Evolutionary conservation across 2,888 invertebrate species (phyloP).

Genomic region (Theristus sp.): DNA sequence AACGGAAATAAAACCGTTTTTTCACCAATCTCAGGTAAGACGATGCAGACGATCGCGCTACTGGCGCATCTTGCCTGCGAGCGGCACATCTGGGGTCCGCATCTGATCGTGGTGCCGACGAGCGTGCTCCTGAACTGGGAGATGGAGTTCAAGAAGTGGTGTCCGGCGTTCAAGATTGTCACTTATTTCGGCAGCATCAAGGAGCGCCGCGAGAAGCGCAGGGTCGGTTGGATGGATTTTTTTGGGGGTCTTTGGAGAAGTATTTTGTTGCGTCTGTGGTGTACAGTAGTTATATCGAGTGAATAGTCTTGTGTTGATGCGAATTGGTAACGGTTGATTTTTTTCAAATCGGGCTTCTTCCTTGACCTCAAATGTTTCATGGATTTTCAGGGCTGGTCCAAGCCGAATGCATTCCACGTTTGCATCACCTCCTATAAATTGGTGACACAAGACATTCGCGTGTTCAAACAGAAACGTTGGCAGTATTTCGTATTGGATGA

Average conservation of each 20-base stretch:
- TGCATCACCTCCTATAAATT: constrained; percentile 44
- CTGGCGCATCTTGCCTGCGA: constrained; percentile 82
- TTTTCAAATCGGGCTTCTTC: too few relatives aligned
- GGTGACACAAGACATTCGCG: constrained; percentile 92
- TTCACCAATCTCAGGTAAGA: too few relatives aligned
- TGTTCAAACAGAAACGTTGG: constrained; percentile 91
- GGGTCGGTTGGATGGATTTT: constrained; percentile 19
- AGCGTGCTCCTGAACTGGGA: constrained; percentile 99
- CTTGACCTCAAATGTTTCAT: too few relatives aligned
- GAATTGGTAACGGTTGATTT: background rate
- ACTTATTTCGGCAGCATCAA: constrained; percentile 93
- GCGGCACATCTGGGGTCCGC: constrained; percentile 87
- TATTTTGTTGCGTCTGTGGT: too few relatives aligned
- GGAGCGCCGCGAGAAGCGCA: constrained; percentile 48
- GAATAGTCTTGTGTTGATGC: too few relatives aligned
- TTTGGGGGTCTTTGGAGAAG: background rate
- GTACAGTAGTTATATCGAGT: too few relatives aligned
- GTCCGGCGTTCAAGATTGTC: constrained; percentile 92
- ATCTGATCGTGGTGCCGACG: constrained; percentile 93
- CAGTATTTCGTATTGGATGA: constrained; percentile 88
- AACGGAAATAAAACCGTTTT: too few relatives aligned
- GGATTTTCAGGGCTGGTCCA: constrained; percentile 78
- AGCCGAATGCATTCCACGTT: constrained; percentile 76
- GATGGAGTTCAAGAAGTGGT: constrained; percentile 99
- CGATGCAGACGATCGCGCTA: constrained; percentile 85